Evolutionary conservation across 2,888 invertebrate genomes (phyloP).

Genomic region (Zele albiditarsus): DNA sequence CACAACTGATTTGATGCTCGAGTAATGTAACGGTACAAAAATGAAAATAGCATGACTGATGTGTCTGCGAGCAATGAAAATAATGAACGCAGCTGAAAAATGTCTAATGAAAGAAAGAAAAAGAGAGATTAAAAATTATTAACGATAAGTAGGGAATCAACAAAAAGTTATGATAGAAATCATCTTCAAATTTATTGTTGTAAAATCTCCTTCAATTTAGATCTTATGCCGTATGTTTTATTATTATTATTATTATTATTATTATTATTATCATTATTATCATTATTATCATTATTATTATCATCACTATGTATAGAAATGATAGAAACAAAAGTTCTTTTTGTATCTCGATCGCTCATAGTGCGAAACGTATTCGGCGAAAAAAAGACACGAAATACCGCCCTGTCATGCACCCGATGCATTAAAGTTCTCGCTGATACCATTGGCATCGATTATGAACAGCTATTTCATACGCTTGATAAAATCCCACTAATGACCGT

Average conservation of each 20-base stretch:
- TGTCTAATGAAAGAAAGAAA: conserved; percentile 33
- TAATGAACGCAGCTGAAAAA: not conserved
- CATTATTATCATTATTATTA: not conserved
- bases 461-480: conserved; percentile 15
- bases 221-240: not conserved
- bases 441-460: conserved; percentile 2
- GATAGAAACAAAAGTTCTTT: not conserved
- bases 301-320: not conserved
- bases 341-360: not conserved
- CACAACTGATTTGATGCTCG: not conserved
- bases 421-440: conserved; percentile 5
- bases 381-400: not conserved
- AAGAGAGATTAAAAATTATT: conserved; percentile 32
- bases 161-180: not conserved
- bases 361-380: not conserved
- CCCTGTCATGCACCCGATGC: not conserved
- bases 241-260: not conserved
- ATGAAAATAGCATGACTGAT: not conserved
- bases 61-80: not conserved
- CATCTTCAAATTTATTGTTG: conserved; percentile 13
- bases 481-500: not conserved
- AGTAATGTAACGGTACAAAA: not conserved
- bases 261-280: not conserved
- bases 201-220: not conserved
- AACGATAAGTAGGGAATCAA: conserved; percentile 56